Conservation (phyloP, 2,888 invertebrate species). For the Tribolium freemani region DNA sequence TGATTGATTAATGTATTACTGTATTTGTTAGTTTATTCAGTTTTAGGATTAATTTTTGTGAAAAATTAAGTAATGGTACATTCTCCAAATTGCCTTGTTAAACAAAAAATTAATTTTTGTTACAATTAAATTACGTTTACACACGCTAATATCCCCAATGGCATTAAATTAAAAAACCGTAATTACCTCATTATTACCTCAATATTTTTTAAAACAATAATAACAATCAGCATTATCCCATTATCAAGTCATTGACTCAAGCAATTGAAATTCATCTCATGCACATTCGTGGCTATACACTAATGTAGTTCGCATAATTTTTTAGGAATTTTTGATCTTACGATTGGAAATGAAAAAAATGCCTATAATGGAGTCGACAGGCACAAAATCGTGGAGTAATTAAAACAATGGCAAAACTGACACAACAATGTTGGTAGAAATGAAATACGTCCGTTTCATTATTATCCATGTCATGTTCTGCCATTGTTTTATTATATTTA, state of each 20-base stretch:
- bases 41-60: too few relatives aligned
- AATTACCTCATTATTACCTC: neutral
- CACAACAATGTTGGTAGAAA: conserved; percentile 15
- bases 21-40: too few relatives aligned
- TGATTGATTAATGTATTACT: too few relatives aligned
- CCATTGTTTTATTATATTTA: conserved; percentile 26
- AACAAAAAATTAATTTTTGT: neutral
- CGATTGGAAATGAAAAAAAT: neutral
- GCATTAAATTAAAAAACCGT: neutral
- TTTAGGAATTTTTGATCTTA: conserved; percentile 4
- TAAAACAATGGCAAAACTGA: conserved; percentile 12
- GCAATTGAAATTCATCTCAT: conserved; percentile 8
- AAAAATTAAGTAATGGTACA: neutral
- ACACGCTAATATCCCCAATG: neutral
- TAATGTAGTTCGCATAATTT: conserved; percentile 4
- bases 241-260: conserved; percentile 5
- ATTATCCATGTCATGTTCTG: conserved; percentile 10
- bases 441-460: neutral
- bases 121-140: neutral
- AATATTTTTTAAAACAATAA: neutral
- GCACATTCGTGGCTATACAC: neutral
- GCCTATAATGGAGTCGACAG: neutral
- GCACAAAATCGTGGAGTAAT: conserved; percentile 1
- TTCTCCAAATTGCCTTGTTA: neutral
- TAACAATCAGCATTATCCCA: conserved; percentile 7